A percentile compares a stretch with the other conserved stretches of the same genome.
These are phyloP conservation scores for Bettongia penicillata DNA, from an alignment of 2,113 vertebrate species.

Conservation along the genomic window DNA sequence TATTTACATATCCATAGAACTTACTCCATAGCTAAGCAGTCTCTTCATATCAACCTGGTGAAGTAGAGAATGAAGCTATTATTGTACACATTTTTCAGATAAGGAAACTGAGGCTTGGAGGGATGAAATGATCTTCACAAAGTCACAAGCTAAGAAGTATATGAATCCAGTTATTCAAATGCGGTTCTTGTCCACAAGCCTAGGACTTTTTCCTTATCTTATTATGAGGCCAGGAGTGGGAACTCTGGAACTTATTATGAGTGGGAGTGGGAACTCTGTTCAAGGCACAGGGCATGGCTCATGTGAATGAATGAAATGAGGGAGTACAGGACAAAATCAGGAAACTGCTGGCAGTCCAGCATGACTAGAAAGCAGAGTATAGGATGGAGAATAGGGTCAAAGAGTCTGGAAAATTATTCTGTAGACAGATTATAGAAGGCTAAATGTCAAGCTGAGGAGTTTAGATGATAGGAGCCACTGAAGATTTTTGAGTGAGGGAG, in stretches of 20 bases:
- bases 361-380: not conserved
- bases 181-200: not conserved
- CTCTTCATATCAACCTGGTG: not conserved
- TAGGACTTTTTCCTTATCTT: not conserved
- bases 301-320: not conserved
- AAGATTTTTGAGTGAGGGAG: not conserved
- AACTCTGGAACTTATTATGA: no score
- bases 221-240: not conserved
- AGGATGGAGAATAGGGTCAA: not conserved
- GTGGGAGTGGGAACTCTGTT: not conserved
- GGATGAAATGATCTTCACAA: not conserved
- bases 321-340: not conserved
- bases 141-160: not conserved
- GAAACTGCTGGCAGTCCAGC: not conserved
- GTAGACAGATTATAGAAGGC: no score
- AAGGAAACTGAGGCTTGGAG: not conserved
- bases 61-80: not conserved
- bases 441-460: no score
- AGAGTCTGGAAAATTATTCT: not conserved
- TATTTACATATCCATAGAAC: not conserved
- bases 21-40: not conserved
- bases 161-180: not conserved
- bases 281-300: not conserved
- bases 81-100: not conserved
- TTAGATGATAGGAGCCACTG: not conserved